A percentile compares a stretch with the other conserved stretches of the same genome.
These are phyloP conservation scores for Mystacides longicornis DNA, from an alignment of 2,888 invertebrate species.

Conservation along the genomic window DNA sequence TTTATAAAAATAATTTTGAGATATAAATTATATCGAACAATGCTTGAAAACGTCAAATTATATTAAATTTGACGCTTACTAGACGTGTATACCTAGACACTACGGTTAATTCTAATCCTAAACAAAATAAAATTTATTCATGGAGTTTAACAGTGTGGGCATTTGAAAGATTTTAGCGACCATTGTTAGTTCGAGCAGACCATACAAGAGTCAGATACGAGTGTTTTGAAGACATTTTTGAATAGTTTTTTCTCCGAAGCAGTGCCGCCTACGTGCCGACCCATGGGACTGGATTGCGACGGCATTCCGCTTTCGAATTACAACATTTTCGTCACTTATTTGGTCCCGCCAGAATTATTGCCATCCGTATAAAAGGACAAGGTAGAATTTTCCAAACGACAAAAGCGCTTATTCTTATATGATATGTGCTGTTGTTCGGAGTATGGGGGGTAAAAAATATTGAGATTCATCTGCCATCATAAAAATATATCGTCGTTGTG, in stretches of 20 bases:
- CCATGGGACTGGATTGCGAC: constrained; percentile 7
- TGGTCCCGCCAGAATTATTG: constrained; percentile 19
- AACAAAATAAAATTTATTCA: too few relatives aligned
- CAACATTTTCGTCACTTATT: constrained; percentile 25
- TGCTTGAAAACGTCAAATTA: too few relatives aligned
- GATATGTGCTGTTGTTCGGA: constrained; percentile 35
- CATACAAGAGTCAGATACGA: not conserved
- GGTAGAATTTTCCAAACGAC: constrained; percentile 47
- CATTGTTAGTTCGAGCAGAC: not conserved
- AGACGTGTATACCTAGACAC: too few relatives aligned
- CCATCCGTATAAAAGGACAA: constrained; percentile 41
- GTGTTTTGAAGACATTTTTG: not conserved
- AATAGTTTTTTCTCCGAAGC: not conserved
- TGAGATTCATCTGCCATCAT: constrained; percentile 31
- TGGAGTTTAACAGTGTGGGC: too few relatives aligned
- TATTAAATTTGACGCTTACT: too few relatives aligned
- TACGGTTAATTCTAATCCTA: too few relatives aligned
- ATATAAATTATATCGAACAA: too few relatives aligned
- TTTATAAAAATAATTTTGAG: too few relatives aligned
- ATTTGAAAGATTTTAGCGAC: not conserved
- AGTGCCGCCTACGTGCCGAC: not conserved
- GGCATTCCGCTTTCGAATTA: constrained; percentile 23
- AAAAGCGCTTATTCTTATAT: constrained; percentile 41
- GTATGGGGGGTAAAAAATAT: constrained; percentile 45
- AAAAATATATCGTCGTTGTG: not conserved